Percentiles rank a stretch among this genome's conserved stretches.
phyloP scores from a whole-genome alignment of 2,797 vertebrate species.

The Aeoliscus strigatus region DNA sequence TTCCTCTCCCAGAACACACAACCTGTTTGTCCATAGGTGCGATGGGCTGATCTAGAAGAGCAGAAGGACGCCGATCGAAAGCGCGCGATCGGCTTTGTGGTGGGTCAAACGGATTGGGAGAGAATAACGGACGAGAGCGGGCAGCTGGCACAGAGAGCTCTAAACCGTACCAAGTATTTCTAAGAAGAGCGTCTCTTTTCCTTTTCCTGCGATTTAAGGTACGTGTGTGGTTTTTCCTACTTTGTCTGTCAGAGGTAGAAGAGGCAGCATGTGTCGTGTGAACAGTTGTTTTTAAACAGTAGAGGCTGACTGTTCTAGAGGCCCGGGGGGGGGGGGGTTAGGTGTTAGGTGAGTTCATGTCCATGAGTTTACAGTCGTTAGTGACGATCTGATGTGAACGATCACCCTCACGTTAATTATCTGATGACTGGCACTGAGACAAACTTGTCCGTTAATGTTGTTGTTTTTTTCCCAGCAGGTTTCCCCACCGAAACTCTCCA shows the following conservation, averaged over 20 bases:
- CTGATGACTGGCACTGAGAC: too few species aligned
- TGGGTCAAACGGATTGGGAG: constrained; percentile 99
- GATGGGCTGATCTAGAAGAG: constrained; percentile 98
- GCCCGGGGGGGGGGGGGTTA: too few species aligned
- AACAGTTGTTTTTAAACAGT: neutral
- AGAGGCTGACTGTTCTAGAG: too few species aligned
- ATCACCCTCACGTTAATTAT: too few species aligned
- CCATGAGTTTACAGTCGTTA: too few species aligned
- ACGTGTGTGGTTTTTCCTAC: constrained; percentile 12
- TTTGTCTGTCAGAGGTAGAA: constrained; percentile 1
- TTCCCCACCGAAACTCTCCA: constrained; percentile 36
- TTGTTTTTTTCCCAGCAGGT: constrained; percentile 49
- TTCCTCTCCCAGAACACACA: constrained; percentile 15
- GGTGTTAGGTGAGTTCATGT: too few species aligned
- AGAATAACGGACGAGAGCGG: constrained; percentile 99
- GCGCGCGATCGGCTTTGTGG: constrained; percentile 97
- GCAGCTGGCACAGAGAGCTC: constrained; percentile 92
- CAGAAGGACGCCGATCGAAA: constrained; percentile 97
- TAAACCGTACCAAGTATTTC: constrained; percentile 99
- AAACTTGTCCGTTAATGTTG: too few species aligned
- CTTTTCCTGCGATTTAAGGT: constrained; percentile 40
- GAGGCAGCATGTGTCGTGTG: too few species aligned
- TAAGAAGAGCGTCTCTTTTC: constrained; percentile 71
- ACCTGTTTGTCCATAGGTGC: constrained; percentile 76
- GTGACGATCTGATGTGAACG: too few species aligned